phyloP scores from a whole-genome alignment of 2,113 vertebrate genomes.

The Uropsilus gracilis region DNA sequence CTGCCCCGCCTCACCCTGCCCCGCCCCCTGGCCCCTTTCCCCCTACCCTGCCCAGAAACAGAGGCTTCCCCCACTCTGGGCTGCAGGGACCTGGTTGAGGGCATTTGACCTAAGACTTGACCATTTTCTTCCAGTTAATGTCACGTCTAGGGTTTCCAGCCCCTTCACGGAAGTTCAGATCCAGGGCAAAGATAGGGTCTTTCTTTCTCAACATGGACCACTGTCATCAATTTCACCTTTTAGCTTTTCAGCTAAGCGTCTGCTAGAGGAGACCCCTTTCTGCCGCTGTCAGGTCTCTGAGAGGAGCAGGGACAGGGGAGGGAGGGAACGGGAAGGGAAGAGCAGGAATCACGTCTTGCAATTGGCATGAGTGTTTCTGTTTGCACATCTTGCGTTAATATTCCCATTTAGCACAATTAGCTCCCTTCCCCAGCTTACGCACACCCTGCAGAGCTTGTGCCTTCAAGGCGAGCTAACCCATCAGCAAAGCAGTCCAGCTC shows the following conservation, averaged over 20 bases:
- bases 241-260: not conserved
- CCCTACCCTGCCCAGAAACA: too few relatives aligned
- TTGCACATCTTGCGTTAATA: conserved; percentile 57
- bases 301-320: not conserved
- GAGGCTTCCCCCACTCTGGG: not conserved
- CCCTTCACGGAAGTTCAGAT: not conserved
- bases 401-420: conserved; percentile 59
- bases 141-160: not conserved
- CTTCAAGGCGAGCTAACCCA: conserved; percentile 16
- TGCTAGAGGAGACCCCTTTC: not conserved
- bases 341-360: not conserved
- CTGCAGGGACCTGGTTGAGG: not conserved
- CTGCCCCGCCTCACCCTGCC: too few relatives aligned
- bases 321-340: not conserved
- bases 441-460: conserved; percentile 38
- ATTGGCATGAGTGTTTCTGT: conserved; percentile 33
- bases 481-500: conserved; percentile 34
- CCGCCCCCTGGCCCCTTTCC: too few relatives aligned
- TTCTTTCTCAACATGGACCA: not conserved
- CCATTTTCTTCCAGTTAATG: not conserved
- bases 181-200: not conserved
- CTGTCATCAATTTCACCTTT: not conserved
- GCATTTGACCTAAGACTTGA: not conserved
- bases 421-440: conserved; percentile 41
- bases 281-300: not conserved